These are phyloP conservation scores for Cryptotermes secundus DNA, from an alignment of 1,140 invertebrate species.

Conservation along the genomic window DNA sequence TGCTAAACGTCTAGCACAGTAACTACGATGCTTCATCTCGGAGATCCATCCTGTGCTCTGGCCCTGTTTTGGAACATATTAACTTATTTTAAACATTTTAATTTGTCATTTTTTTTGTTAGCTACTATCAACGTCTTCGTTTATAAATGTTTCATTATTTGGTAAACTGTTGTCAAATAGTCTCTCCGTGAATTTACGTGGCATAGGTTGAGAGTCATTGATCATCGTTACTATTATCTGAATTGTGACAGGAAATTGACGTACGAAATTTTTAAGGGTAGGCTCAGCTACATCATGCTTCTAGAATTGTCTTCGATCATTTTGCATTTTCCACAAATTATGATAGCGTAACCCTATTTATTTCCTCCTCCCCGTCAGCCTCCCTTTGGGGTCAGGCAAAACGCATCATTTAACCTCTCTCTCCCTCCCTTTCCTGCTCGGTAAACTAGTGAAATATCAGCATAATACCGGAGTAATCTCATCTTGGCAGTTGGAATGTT, in stretches of 20 bases:
- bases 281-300: neutral
- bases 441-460: slow-evolving; percentile 19
- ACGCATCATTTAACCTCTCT: slow-evolving; percentile 17
- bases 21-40: too few species aligned
- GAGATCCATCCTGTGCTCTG: too few species aligned
- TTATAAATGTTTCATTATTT: too few species aligned
- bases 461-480: slow-evolving; percentile 19
- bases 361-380: neutral
- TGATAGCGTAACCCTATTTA: slow-evolving; percentile 16
- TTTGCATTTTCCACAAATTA: slow-evolving; percentile 15
- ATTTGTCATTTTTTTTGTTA: too few species aligned
- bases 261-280: neutral
- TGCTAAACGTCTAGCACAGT: too few species aligned
- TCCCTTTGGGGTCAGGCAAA: slow-evolving; percentile 13
- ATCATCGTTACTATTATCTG: neutral
- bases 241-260: neutral
- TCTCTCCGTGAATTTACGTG: neutral
- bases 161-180: too few species aligned
- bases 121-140: too few species aligned
- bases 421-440: neutral
- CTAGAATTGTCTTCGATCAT: slow-evolving; percentile 16
- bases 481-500: slow-evolving; percentile 19
- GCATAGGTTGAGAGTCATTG: neutral
- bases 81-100: too few species aligned
- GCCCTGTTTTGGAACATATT: too few species aligned